These are phyloP conservation scores for Ophion ventricosus DNA, from an alignment of 2,888 invertebrate genomes.

Conservation along the genomic window DNA sequence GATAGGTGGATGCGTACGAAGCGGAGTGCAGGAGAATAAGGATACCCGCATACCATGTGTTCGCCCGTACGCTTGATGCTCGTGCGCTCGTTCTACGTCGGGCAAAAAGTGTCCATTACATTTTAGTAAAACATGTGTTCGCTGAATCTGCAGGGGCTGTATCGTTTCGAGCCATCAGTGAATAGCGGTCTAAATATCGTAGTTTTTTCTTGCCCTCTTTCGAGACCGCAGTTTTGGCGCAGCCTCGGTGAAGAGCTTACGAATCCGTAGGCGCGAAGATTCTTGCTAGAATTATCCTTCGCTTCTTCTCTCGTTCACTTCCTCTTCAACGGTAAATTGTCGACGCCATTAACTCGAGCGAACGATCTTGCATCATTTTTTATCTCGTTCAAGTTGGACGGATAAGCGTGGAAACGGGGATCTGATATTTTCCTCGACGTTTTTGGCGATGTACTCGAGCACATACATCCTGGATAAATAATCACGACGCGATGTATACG, in stretches of 20 bases:
- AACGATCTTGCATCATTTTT: background rate
- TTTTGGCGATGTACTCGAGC: background rate
- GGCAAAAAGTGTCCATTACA: constrained; percentile 69
- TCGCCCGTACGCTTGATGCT: constrained; percentile 3
- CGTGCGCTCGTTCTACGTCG: constrained; percentile 8
- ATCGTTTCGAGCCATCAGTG: background rate
- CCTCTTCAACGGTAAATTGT: background rate
- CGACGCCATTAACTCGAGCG: background rate
- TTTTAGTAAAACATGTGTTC: constrained; percentile 57
- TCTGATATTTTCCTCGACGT: background rate
- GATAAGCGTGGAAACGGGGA: background rate
- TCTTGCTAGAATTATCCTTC: background rate
- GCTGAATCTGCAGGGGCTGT: constrained; percentile 41
- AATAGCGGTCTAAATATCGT: background rate
- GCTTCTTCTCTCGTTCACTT: constrained; percentile 31
- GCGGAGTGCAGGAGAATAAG: constrained; percentile 44
- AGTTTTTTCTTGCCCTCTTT: constrained; percentile 6
- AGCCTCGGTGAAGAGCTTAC: constrained; percentile 62
- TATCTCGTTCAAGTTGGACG: background rate
- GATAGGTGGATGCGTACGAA: constrained; percentile 41
- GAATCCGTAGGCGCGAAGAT: constrained; percentile 62
- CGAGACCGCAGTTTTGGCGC: constrained; percentile 14
- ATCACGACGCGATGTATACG: background rate
- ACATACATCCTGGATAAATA: background rate
- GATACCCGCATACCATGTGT: background rate